Conservation (phyloP, 2,888 invertebrate species). For the Sminthurides aquaticus region DNA sequence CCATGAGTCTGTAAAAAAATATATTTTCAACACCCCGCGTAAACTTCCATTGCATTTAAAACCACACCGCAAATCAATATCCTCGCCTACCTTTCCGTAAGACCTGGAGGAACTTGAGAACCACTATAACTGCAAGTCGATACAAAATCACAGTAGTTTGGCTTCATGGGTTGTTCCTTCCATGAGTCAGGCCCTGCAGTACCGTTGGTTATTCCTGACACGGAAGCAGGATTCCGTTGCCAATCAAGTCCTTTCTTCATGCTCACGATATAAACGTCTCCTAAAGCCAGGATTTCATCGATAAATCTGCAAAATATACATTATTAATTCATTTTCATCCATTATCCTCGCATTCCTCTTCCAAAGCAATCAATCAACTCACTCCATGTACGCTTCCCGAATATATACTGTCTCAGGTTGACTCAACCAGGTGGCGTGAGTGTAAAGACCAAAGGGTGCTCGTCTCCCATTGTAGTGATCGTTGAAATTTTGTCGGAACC, state of each 20-base stretch:
- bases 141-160: constrained; percentile 9
- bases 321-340: no score
- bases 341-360: no score
- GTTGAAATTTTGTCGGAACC: constrained; percentile 58
- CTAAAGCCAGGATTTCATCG: constrained; percentile 51
- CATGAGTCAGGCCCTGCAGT: not conserved
- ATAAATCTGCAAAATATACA: constrained; percentile 48
- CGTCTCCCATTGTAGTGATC: constrained; percentile 57
- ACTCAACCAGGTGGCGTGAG: constrained; percentile 60
- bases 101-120: not conserved
- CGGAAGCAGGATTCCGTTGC: constrained; percentile 53
- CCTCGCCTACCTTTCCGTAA: constrained; percentile 15
- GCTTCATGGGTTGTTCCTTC: not conserved
- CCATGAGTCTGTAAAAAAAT: constrained; percentile 50
- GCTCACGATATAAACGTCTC: constrained; percentile 57
- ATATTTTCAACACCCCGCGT: no score
- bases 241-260: constrained; percentile 53
- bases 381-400: not conserved
- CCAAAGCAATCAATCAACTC: no score
- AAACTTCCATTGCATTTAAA: no score
- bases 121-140: constrained; percentile 20
- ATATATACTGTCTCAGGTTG: constrained; percentile 23
- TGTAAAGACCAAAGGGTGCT: constrained; percentile 61
- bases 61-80: no score
- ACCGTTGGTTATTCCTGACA: not conserved